Base-by-base conservation (phyloP, 2,797 vertebrate species). In the Sitta carolinensis region DNA sequence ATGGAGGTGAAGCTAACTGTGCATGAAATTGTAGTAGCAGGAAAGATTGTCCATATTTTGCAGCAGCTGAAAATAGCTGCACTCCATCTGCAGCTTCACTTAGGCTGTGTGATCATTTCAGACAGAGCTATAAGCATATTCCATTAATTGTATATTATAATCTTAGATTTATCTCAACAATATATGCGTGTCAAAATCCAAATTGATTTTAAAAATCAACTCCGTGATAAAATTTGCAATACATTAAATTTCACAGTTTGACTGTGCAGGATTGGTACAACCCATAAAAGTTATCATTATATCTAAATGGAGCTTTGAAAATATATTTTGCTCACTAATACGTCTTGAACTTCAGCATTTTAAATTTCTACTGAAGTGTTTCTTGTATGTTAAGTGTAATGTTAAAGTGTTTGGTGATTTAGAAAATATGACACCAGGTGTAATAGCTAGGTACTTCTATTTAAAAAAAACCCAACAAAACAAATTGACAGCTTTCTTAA, bases 1-100 rank as follows among this genome's bases (percentile, higher is more conserved):
- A 94, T 97, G 96, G 97, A 97, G 93, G 96, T 95, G 95, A 97
- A 97, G 66, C 93, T 97, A 97, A 98, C 97, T 97, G 94, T 96
- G 96, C 70, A 0, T 98, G 97, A 98, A 98, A 98, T 97, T 98
- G 95, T 97, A 97, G 95, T 95, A 81, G 57, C 94, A 97, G 95
- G 95, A 97, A 95, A 97, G 95, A 97, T 91, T 96, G 96, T 93
- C 94, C 92, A 85, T 94, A 94, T 97, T 98, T 97, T 95, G 91
- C 95, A 93, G 81, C 83, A 95, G 89, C 97, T 97, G 96, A 97
- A 98, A 98, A 97, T 98, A 98, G 96, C 93, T 68, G 51, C 67
- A 63, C 59, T 97, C 96, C 95, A 90, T 97, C 92, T 95, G 83
- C 92, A 96, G 88, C 77, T 87, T 96, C 66, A 48, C n/a, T 83